Conservation (phyloP, 2,888 invertebrate species). For the Anarsia innoxiella region DNA sequence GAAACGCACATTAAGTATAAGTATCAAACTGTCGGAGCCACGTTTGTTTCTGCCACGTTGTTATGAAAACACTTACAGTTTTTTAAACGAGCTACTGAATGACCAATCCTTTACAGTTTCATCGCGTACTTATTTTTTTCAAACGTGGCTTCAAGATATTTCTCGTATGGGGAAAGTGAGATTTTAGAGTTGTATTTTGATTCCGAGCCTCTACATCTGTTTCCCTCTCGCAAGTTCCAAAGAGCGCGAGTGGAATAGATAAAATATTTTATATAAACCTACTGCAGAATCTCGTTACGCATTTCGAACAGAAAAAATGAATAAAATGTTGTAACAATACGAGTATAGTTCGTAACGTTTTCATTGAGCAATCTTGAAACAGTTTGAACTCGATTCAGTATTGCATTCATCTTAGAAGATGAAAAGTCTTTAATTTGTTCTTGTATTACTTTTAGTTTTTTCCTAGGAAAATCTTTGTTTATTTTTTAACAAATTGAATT, state of each 20-base stretch:
- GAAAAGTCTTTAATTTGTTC: too few species aligned
- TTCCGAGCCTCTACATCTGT: conserved; percentile 43
- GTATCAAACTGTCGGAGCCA: conserved; percentile 19
- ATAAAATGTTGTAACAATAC: conserved; percentile 5
- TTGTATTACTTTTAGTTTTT: too few species aligned
- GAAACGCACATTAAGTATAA: conserved; percentile 50
- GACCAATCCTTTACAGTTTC: conserved; percentile 25
- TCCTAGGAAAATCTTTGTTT: too few species aligned
- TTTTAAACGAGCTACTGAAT: conserved; percentile 20
- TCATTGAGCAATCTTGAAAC: conserved; percentile 4
- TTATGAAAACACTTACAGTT: conserved; percentile 18
- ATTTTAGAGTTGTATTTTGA: conserved; percentile 47
- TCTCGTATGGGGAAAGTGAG: conserved; percentile 38
- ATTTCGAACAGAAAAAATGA: conserved; percentile 1
- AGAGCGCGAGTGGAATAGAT: conserved; percentile 9
- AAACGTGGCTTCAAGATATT: conserved; percentile 35
- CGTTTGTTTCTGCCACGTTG: conserved; percentile 26
- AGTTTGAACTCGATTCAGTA: background rate
- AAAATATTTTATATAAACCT: background rate
- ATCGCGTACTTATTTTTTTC: conserved; percentile 19
- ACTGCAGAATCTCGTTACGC: conserved; percentile 4
- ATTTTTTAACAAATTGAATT: too few species aligned
- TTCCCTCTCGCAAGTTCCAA: conserved; percentile 18
- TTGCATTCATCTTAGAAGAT: too few species aligned
- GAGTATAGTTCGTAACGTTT: conserved; percentile 2